These are phyloP conservation scores for Hecatera dysodea DNA, from an alignment of 2,888 invertebrate genomes.

Conservation along the genomic window DNA sequence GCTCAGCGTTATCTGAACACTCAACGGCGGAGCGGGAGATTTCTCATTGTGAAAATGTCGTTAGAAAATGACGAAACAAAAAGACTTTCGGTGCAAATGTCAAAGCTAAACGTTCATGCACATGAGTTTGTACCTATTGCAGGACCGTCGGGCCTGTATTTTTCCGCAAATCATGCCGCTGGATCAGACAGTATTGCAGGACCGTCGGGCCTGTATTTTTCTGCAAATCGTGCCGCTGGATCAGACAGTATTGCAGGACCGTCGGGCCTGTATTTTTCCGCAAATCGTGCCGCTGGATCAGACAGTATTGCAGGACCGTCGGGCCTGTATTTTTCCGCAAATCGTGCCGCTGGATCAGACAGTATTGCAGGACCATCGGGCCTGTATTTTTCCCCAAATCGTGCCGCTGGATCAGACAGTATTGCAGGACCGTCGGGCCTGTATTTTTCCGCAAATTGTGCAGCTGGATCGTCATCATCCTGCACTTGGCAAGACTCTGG, in stretches of 20 bases:
- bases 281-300: neutral
- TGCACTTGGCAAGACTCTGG: neutral
- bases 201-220: neutral
- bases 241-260: constrained; percentile 4
- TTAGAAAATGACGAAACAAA: neutral
- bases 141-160: neutral
- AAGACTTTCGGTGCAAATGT: neutral
- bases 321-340: neutral
- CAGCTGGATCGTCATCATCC: neutral
- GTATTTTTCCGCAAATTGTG: neutral
- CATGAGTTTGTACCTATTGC: constrained; percentile 14
- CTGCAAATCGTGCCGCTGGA: neutral
- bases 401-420: neutral
- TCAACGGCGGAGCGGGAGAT: neutral
- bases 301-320: constrained; percentile 12
- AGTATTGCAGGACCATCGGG: constrained; percentile 9
- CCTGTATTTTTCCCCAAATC: neutral
- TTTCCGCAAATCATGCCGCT: neutral
- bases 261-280: neutral
- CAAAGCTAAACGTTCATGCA: constrained; percentile 12
- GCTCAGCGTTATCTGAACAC: neutral
- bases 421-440: constrained; percentile 5
- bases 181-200: neutral
- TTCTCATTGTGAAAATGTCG: neutral
- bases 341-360: neutral